Evolutionary conservation across 2,113 vertebrate genomes (phyloP), one percentile per base, ranked within the genome.

Genomic region (Zosterops japonicus): DNA sequence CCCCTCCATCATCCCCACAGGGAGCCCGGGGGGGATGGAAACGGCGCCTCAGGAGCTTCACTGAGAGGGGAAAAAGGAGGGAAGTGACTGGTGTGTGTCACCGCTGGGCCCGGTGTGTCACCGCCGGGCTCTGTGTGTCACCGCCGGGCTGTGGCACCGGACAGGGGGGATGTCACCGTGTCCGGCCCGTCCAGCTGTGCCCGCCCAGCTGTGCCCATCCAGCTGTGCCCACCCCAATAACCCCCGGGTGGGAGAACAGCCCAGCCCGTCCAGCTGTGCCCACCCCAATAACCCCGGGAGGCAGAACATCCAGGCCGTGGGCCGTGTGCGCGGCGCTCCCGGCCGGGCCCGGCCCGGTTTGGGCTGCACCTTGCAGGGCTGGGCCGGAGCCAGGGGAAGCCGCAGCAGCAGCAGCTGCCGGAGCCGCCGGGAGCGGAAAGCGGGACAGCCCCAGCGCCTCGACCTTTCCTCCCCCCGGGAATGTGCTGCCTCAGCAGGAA

Each of bases 401-500:
- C 0, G 8, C 3, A 0, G 94, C 39, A 39, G 39, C 6, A 39
- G 39, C 6, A 1, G 80, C 67, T 6, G 79, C 12, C 12, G 42
- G 83, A 8, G 1, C 1, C 14, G 50, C 79, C 3, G 13, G n/a
- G 74, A 77, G 47, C 6, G 90, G 94, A 92, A 95, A 5, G 23
- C 2, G 4, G 79, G 71, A 86, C 78, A 91, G 87, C 68, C 89
- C 67, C 64, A 36, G 89, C 14, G 2, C 33, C 14, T 0, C 0
- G 74, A 94, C 93, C 90, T 94, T 94, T 94, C 91, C 89, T 92
- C 87, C 64, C 83, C 12, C 39, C 0, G 83, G 90, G 78, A 94
- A 96, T 82, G 75, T 4, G 90, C 96, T 77, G 87, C 75, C 65
- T 96, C 94, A 92, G 96, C 96, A 95, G 94, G 90, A 95, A 94